Evolutionary conservation across 1,140 invertebrate genomes (phyloP), one percentile per base, ranked within the genome.

Genomic region (Drosophila yakuba): DNA sequence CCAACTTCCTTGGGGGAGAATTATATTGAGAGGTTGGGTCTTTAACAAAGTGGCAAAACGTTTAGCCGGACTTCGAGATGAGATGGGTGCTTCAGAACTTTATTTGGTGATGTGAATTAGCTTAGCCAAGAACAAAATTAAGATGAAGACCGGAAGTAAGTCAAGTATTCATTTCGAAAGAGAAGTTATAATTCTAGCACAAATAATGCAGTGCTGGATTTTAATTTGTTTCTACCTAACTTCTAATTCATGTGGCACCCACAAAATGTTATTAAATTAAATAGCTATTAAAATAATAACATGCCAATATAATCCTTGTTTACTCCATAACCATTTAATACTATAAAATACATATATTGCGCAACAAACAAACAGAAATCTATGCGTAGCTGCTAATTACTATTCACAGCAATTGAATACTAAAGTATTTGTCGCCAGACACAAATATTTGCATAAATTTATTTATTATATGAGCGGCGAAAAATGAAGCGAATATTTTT

Each of bases 371-470:
- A 47, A 38, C 11, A 45, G 2, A 20, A 20, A 10, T 48, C 38
- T 56, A 55, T 20, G 28, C 10, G 45, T 17, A 25, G 25, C 12
- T 15, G 32, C 63, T 78, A 77, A 76, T 76, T 55, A 51, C 39
- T 12, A 51, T 28, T 25, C 52, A 45, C 45, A 60, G 60, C 56
- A 44, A 61, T 43, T 56, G 35, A 39, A 43, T 38, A 62, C 66
- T 50, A 20, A 20, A 50, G 60, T 51, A 69, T 52, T 71, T 68
- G 38, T 57, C 44, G 35, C 35, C 43, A 1, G 20, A 3, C 20
- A 39, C 38, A 58, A 28, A 58, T 75, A 47, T 76, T 57, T 73
- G 73, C 78, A 81, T 76, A 80, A 56, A 62, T 81, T 72, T 17
- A 48, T 64, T 63, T 60, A 73, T 76, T 75, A 52, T 54, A 20